Evolutionary conservation across 2,888 invertebrate genomes (phyloP).

Genomic region (Osmoderma eremita): DNA sequence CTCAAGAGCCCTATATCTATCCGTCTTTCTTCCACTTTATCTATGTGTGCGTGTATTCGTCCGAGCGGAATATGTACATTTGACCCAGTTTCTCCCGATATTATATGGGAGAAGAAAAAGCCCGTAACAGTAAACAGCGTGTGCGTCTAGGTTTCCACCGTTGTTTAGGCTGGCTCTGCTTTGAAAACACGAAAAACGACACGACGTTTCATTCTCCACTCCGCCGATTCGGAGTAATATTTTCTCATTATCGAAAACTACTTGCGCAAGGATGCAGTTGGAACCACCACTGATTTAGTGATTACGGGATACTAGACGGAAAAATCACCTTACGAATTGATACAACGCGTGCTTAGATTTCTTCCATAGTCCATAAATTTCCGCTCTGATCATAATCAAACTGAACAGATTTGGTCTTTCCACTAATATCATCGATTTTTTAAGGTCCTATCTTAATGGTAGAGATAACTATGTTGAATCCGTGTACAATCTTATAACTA

Average conservation of each 20-base stretch:
- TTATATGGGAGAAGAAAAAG: slow-evolving; percentile 9
- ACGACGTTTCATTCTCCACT: slow-evolving; percentile 10
- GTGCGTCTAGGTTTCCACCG: neutral
- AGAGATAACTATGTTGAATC: too few species aligned
- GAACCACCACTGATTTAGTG: neutral
- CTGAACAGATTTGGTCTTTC: too few species aligned
- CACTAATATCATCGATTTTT: too few species aligned
- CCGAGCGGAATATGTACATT: neutral
- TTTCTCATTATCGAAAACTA: slow-evolving; percentile 1
- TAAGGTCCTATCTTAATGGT: too few species aligned
- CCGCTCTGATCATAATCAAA: too few species aligned
- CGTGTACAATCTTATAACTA: too few species aligned
- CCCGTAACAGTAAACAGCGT: slow-evolving; percentile 11
- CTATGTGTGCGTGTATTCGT: neutral
- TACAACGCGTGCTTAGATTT: too few species aligned
- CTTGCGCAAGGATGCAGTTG: neutral
- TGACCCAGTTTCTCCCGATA: slow-evolving; percentile 9
- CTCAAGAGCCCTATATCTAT: neutral
- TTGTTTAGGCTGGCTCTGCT: neutral
- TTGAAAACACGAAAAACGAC: slow-evolving; percentile 3
- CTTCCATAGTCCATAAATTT: too few species aligned
- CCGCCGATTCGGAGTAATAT: slow-evolving; percentile 4
- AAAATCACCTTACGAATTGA: too few species aligned
- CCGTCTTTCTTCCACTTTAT: too few species aligned
- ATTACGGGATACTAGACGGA: neutral